These are phyloP conservation scores for Heliconius cydno DNA, from an alignment of 2,888 invertebrate genomes.

Conservation along the genomic window DNA sequence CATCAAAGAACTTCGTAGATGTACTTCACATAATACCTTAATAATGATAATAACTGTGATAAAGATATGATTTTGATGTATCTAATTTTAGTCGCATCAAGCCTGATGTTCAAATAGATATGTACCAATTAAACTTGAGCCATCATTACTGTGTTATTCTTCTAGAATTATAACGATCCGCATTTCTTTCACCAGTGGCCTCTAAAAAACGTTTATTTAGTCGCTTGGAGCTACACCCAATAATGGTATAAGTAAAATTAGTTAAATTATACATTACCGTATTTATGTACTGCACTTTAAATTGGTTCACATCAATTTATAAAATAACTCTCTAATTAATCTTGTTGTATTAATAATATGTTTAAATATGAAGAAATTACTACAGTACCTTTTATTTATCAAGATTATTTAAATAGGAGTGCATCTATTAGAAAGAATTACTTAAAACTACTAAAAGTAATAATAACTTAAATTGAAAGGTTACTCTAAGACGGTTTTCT, in stretches of 20 bases:
- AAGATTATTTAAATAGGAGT: too few species aligned
- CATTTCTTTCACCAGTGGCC: conserved; percentile 53
- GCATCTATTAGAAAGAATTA: too few species aligned
- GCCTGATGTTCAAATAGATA: conserved; percentile 55
- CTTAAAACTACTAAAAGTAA: too few species aligned
- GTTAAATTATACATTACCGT: conserved; percentile 38
- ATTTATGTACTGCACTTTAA: conserved; percentile 21
- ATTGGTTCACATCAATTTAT: conserved; percentile 24
- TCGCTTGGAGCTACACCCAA: conserved; percentile 69
- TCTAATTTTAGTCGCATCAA: conserved; percentile 34
- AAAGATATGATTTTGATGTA: conserved; percentile 65
- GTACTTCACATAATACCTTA: conserved; percentile 56
- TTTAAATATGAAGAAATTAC: background rate
- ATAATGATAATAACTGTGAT: conserved; percentile 69
- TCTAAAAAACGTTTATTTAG: conserved; percentile 55
- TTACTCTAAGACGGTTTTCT: background rate
- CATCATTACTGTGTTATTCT: conserved; percentile 15
- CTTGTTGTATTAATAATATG: conserved; percentile 12
- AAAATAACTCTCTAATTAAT: conserved; percentile 22
- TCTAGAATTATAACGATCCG: conserved; percentile 30
- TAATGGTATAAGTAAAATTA: conserved; percentile 56
- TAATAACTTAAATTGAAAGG: background rate
- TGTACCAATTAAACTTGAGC: conserved; percentile 56
- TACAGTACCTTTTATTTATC: background rate
- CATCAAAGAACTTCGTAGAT: conserved; percentile 10